phyloP scores from a whole-genome alignment of 2,888 invertebrate species.

The Reticulitermes lucifugus region DNA sequence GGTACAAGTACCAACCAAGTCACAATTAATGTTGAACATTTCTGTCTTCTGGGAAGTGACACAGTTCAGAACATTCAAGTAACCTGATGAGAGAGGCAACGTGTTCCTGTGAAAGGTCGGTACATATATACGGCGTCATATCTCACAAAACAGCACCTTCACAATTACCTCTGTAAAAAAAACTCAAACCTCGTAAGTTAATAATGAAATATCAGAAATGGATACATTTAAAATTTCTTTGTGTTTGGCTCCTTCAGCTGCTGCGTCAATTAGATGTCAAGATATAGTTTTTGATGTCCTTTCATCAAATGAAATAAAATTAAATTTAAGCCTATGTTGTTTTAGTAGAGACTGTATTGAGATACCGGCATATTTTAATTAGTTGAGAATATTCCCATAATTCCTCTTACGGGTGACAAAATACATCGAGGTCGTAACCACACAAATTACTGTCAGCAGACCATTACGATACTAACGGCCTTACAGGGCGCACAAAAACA shows the following conservation, averaged over 20 bases:
- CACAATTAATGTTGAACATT: too few species aligned
- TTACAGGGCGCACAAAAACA: not conserved
- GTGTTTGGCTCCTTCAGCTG: not conserved
- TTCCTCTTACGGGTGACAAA: slow-evolving; percentile 29
- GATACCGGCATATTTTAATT: slow-evolving; percentile 27
- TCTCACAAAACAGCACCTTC: too few species aligned
- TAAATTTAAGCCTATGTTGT: not conserved
- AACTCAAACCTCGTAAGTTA: too few species aligned
- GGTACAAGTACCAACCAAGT: not conserved
- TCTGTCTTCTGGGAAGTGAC: too few species aligned
- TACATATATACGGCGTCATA: too few species aligned
- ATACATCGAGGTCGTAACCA: slow-evolving; percentile 6
- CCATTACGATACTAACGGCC: slow-evolving; percentile 11
- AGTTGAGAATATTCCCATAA: slow-evolving; percentile 37
- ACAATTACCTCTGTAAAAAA: too few species aligned
- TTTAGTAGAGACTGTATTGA: too few species aligned
- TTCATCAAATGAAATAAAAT: not conserved
- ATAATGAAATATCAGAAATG: too few species aligned
- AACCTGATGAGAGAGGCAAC: too few species aligned
- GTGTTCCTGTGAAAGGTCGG: too few species aligned
- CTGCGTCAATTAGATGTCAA: not conserved
- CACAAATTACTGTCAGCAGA: slow-evolving; percentile 21
- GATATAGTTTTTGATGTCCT: too few species aligned
- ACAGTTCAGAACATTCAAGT: too few species aligned
- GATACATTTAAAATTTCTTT: not conserved